These are phyloP conservation scores for Equus przewalskii DNA, from an alignment of 2,113 vertebrate species.

Conservation along the genomic window DNA sequence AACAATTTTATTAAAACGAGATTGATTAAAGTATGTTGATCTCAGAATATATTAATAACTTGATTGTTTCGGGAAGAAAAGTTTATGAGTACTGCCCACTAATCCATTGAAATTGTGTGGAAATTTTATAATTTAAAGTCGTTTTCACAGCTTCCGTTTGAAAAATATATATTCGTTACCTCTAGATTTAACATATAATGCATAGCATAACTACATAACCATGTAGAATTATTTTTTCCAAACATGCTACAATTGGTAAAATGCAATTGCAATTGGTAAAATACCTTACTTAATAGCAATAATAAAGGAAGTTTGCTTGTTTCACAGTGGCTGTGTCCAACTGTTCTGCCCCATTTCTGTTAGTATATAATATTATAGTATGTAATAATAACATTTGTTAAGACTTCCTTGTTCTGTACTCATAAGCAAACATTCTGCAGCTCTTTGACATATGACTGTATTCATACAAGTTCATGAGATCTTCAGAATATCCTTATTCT, in stretches of 20 bases:
- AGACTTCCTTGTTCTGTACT: neutral
- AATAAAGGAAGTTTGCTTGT: neutral
- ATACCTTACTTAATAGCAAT: neutral
- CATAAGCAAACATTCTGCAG: neutral
- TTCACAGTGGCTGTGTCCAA: neutral
- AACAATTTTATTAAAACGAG: neutral
- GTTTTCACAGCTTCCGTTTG: neutral
- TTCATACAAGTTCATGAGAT: neutral
- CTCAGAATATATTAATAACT: neutral
- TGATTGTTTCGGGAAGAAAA: neutral
- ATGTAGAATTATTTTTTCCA: neutral
- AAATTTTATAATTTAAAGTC: neutral
- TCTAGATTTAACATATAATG: neutral
- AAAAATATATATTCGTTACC: neutral
- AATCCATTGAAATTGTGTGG: neutral
- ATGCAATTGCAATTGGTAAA: neutral
- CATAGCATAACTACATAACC: neutral
- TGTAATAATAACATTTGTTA: neutral
- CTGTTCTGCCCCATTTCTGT: neutral
- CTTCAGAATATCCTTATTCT: neutral
- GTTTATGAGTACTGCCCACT: neutral
- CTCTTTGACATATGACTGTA: neutral
- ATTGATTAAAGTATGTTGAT: neutral
- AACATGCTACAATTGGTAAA: too few species aligned
- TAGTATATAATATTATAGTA: neutral